Percentiles rank a stretch among this genome's conserved stretches.
Evolutionary conservation across 1,140 invertebrate genomes (phyloP).

Genomic region (Phortica variegata): DNA sequence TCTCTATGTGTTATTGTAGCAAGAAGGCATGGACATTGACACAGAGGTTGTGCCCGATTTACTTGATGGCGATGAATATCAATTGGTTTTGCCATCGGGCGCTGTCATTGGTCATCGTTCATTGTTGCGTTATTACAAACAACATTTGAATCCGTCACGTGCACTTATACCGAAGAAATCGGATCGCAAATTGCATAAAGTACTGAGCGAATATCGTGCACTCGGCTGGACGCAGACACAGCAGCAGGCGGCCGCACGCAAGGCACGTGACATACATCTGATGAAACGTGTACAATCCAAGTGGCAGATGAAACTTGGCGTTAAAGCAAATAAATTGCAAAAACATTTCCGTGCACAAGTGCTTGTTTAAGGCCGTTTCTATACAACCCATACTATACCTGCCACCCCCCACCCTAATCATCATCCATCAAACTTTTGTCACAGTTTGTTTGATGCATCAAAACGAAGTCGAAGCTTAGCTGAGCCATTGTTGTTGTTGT

Average conservation of each 20-base stretch:
- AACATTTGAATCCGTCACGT: constrained; percentile 69
- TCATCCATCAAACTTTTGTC: too few relatives aligned
- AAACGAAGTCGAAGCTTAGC: constrained; percentile 6
- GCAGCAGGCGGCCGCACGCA: constrained; percentile 68
- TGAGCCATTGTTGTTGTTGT: too few relatives aligned
- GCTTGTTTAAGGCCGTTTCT: constrained; percentile 64
- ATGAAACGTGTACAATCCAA: constrained; percentile 81
- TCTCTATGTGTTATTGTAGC: constrained; percentile 18
- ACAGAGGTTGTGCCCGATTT: constrained; percentile 68
- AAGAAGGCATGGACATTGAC: constrained; percentile 62
- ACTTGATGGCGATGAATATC: constrained; percentile 74
- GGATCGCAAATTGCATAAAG: constrained; percentile 67
- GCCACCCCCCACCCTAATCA: too few relatives aligned
- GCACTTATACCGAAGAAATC: constrained; percentile 62
- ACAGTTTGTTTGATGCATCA: constrained; percentile 7
- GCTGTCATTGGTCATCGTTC: constrained; percentile 87
- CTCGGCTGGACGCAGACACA: constrained; percentile 82
- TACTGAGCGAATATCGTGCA: constrained; percentile 78
- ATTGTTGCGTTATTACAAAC: constrained; percentile 79
- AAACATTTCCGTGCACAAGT: constrained; percentile 79
- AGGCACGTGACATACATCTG: constrained; percentile 80
- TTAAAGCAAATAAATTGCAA: constrained; percentile 85
- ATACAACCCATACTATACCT: too few relatives aligned
- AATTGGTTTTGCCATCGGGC: constrained; percentile 87
- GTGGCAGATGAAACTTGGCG: constrained; percentile 72